Conservation (phyloP, 2,888 invertebrate genomes). For the Druceiella hillmani region DNA sequence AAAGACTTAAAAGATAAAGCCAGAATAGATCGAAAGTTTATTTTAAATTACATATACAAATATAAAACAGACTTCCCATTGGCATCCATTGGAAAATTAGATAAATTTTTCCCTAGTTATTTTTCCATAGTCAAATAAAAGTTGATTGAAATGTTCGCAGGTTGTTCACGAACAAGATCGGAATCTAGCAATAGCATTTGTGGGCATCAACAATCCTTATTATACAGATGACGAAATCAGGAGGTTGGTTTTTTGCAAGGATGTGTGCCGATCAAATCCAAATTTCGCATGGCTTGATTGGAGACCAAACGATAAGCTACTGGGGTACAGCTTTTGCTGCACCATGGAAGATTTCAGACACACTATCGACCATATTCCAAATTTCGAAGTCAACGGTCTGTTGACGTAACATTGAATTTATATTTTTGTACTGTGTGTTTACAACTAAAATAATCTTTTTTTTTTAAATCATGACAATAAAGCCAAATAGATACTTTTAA, state of each 20-base stretch:
- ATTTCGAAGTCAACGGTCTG: slow-evolving; percentile 40
- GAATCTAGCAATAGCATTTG: slow-evolving; percentile 49
- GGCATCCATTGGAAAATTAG: too few relatives aligned
- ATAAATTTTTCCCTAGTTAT: too few relatives aligned
- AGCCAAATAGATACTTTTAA: too few relatives aligned
- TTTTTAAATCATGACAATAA: too few relatives aligned
- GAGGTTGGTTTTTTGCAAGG: slow-evolving; percentile 42
- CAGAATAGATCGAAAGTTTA: too few relatives aligned
- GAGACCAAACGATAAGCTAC: slow-evolving; percentile 39
- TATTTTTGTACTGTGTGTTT: too few relatives aligned
- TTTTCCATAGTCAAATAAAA: not conserved
- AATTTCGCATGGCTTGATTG: slow-evolving; percentile 55
- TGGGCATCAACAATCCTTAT: slow-evolving; percentile 61
- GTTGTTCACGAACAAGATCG: slow-evolving; percentile 50
- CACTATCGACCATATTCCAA: slow-evolving; percentile 47
- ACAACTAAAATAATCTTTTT: too few relatives aligned
- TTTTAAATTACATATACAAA: too few relatives aligned
- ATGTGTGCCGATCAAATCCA: slow-evolving; percentile 42
- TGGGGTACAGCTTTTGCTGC: slow-evolving; percentile 59
- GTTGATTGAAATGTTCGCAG: too few relatives aligned
- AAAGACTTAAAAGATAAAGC: too few relatives aligned
- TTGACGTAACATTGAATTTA: slow-evolving; percentile 30
- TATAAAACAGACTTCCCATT: too few relatives aligned
- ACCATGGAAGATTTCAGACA: slow-evolving; percentile 47
- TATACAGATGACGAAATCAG: slow-evolving; percentile 31